Evolutionary conservation across 2,113 vertebrate species (phyloP), one percentile per base, ranked within the genome.

Genomic region (Trogon melanurus): DNA sequence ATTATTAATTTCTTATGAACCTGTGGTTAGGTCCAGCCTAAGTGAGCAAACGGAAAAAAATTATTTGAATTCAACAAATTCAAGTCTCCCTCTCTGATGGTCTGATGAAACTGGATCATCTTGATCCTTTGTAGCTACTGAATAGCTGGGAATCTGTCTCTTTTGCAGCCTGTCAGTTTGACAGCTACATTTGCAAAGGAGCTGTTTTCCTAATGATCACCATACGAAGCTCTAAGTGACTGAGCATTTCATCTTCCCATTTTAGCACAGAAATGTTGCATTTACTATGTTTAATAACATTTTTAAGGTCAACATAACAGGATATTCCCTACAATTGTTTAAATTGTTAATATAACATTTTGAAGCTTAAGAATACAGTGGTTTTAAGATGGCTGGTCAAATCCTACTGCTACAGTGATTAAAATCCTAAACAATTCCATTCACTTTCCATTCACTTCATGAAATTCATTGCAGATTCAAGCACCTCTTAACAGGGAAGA

Each of bases 151-250:
- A 94, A 89, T 76, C 62, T 62, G 48, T 91, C 93, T 92, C 82
- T 83, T 85, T 91, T 79, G 76, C 85, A 90, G 64, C 58, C 70
- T 92, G 91, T 89, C 95, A 93, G 32, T 67, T 82, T 96, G 95
- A 97, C 91, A 93, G 94, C 65, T 93, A 85, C 79, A 53, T 91
- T 93, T 95, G 36, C 58, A 95, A 80, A 76, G 41, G 72, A 88
- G 85, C 67, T 86, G 79, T 66, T 93, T 94, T 84, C 62, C 70
- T 90, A 64, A 82, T 71, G 91, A 94, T 90, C 95, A 88, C 70
- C 62, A 18, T 86, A 78, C 18, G 79, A 93, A 94, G 89, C 76
- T 95, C 84, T 45, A 70, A 83, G 81, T 83, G 93, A 87, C 88
- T 88, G 83, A 94, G 83, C 69, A 84, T 83, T 66, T 96, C 13